Conservation (phyloP, 2,888 invertebrate genomes). For the Ferrisia virgata region DNA sequence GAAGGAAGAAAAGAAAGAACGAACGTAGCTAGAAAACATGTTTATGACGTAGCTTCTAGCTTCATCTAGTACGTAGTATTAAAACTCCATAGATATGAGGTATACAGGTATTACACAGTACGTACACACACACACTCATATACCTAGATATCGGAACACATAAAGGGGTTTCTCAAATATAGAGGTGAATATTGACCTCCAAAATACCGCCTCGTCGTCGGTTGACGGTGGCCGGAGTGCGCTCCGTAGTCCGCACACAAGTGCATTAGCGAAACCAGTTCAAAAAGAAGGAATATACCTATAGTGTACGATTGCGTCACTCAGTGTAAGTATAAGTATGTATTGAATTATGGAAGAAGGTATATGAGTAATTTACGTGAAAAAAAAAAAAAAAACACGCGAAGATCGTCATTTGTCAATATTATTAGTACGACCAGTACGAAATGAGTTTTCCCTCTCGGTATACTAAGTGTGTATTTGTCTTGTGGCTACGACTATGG, state of each 20-base stretch:
- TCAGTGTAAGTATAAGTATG: background rate
- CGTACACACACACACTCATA: too few relatives aligned
- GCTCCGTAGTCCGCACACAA: background rate
- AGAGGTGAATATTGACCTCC: conserved; percentile 36
- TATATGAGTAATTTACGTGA: background rate
- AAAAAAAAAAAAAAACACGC: background rate
- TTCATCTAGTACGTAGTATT: too few relatives aligned
- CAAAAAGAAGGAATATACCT: background rate
- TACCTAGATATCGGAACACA: background rate
- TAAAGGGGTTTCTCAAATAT: conserved; percentile 10
- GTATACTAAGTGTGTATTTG: background rate
- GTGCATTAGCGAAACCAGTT: conserved; percentile 30
- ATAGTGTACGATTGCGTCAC: background rate
- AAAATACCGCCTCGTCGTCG: background rate
- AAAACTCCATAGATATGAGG: background rate
- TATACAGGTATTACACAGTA: background rate
- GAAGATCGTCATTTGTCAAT: background rate
- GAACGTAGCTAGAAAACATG: background rate
- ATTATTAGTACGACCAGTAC: background rate
- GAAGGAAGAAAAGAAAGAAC: background rate
- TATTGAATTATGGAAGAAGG: background rate
- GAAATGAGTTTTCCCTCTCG: background rate
- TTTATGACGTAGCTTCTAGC: background rate
- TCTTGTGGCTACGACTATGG: too few relatives aligned
- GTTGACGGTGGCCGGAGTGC: background rate